These are phyloP conservation scores for Tachysurus vachellii DNA, from an alignment of 2,113 vertebrate genomes.

Conservation along the genomic window DNA sequence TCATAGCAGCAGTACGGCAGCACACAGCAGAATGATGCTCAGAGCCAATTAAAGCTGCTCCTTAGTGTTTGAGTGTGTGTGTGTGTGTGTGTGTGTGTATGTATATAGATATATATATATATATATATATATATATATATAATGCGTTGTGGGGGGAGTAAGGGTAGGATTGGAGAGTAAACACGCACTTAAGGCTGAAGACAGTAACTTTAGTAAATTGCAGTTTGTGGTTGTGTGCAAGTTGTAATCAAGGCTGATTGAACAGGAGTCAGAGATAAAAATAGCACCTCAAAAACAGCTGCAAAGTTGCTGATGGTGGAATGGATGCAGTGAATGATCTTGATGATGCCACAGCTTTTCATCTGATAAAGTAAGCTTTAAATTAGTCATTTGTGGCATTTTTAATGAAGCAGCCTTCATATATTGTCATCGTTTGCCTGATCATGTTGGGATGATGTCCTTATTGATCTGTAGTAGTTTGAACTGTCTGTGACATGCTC, in stretches of 20 bases:
- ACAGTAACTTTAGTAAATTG: slow-evolving; percentile 32
- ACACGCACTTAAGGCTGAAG: slow-evolving; percentile 13
- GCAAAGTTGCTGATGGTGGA: slow-evolving; percentile 22
- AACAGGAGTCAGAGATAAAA: slow-evolving; percentile 50
- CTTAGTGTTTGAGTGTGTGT: slow-evolving; percentile 48
- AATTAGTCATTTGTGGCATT: neutral
- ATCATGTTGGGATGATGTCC: neutral
- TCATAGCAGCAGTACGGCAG: slow-evolving; percentile 61
- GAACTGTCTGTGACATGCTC: neutral
- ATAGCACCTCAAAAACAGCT: slow-evolving; percentile 51
- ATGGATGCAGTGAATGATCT: slow-evolving; percentile 1
- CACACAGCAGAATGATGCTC: slow-evolving; percentile 55
- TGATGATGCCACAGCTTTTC: neutral
- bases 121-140: too few relatives aligned
- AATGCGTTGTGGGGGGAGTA: neutral
- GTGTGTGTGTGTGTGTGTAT: neutral
- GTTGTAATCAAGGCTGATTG: slow-evolving; percentile 57
- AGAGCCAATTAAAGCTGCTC: slow-evolving; percentile 67
- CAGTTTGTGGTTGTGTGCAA: slow-evolving; percentile 42
- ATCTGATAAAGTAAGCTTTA: neutral
- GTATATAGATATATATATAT: too few relatives aligned
- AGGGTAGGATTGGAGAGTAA: slow-evolving; percentile 23
- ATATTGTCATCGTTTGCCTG: neutral
- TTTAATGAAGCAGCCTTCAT: neutral
- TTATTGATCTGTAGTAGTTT: neutral